phyloP scores from a whole-genome alignment of 2,113 vertebrate genomes.

The Mustelus asterias region DNA sequence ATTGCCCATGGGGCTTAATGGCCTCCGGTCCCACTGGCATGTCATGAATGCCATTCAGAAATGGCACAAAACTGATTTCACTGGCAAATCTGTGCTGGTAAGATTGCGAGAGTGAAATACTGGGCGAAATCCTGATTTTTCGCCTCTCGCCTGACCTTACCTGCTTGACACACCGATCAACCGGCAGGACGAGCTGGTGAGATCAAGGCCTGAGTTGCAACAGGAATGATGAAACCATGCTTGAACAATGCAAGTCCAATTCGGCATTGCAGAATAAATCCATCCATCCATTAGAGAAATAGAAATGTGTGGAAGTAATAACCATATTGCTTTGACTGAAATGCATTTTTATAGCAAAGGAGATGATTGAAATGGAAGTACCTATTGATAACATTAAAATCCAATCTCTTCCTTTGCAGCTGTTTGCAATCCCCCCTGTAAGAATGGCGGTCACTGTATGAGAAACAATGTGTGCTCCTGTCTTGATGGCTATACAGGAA shows the following conservation, averaged over 20 bases:
- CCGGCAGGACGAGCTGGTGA: too few species aligned
- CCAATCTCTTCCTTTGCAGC: constrained; percentile 48
- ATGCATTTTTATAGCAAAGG: not conserved
- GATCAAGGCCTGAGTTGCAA: too few species aligned
- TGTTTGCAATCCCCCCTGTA: constrained; percentile 66
- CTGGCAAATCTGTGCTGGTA: too few species aligned
- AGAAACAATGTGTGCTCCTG: constrained; percentile 60
- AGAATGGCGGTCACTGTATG: constrained; percentile 66
- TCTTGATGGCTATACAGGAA: constrained; percentile 59
- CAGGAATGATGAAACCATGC: not conserved
- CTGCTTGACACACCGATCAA: too few species aligned
- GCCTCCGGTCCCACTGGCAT: too few species aligned
- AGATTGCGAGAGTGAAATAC: too few species aligned
- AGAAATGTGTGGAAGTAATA: not conserved
- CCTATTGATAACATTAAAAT: not conserved
- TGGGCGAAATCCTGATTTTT: too few species aligned
- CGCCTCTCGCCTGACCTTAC: too few species aligned
- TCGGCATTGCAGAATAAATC: not conserved
- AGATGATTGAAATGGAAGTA: not conserved
- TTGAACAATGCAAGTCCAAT: constrained; percentile 5
- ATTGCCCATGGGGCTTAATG: too few species aligned
- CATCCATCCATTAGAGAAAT: not conserved
- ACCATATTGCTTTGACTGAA: not conserved
- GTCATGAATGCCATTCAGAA: too few species aligned
- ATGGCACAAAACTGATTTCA: too few species aligned